Percentiles rank a stretch among this genome's conserved stretches.
phyloP scores from a whole-genome alignment of 2,797 vertebrate genomes.

The Perdix hodgsoniae region DNA sequence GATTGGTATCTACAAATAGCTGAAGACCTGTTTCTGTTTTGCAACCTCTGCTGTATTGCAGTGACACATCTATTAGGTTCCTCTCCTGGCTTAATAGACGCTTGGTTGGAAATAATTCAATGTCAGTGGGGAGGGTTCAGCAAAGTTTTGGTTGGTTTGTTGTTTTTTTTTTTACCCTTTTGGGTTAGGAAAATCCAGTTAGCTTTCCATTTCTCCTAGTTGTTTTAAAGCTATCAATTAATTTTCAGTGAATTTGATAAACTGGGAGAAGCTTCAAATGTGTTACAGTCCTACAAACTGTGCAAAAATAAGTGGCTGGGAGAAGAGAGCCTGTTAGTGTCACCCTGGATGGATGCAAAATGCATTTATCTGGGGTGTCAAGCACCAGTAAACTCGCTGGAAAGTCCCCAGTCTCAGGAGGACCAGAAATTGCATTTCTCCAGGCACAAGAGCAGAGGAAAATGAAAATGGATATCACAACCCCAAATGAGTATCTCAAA shows the following conservation, averaged over 20 bases:
- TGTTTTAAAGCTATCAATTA: neutral
- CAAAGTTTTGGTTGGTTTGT: neutral
- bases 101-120: neutral
- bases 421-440: neutral
- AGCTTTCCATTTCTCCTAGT: neutral
- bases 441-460: neutral
- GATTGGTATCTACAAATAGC: neutral
- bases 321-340: neutral
- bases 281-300: neutral
- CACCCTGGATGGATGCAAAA: neutral
- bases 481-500: neutral
- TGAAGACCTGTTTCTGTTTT: neutral
- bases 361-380: neutral
- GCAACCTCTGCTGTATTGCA: accelerated
- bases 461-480: neutral
- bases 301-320: neutral
- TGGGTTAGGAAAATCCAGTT: neutral
- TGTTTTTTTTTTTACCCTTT: neutral
- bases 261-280: neutral
- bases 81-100: neutral
- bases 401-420: neutral
- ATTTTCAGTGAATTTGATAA: neutral
- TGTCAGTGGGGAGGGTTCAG: neutral
- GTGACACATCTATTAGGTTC: neutral
- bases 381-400: neutral